Conservation (phyloP, 2,888 invertebrate species). For the Carterocephalus palaemon region DNA sequence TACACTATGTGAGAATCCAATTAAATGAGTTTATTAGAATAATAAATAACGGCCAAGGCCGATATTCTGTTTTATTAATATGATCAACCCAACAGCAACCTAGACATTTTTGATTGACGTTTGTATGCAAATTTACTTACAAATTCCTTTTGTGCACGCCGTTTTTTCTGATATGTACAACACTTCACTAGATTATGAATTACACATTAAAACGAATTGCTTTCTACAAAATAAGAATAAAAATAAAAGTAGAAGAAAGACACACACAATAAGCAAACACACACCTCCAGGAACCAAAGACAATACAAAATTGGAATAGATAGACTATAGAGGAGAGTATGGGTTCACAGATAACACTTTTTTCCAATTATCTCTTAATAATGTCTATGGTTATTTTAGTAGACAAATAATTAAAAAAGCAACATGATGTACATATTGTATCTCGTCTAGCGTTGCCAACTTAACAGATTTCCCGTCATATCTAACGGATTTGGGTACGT, state of each 20-base stretch:
- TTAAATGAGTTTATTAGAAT: neutral
- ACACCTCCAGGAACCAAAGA: conserved; percentile 32
- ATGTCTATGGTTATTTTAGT: no score
- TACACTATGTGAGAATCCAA: neutral
- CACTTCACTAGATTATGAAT: conserved; percentile 24
- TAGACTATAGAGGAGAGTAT: no score
- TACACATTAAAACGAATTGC: conserved; percentile 7
- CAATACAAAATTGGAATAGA: conserved; percentile 7
- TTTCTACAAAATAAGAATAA: conserved; percentile 33
- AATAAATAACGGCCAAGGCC: conserved; percentile 26
- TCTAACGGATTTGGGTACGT: no score
- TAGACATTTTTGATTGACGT: conserved; percentile 34
- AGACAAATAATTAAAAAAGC: no score
- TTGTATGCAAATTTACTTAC: conserved; percentile 34
- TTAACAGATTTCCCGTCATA: no score
- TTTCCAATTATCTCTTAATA: no score
- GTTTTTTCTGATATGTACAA: conserved; percentile 8
- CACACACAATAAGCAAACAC: conserved; percentile 36
- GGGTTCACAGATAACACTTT: no score
- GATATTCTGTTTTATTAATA: conserved; percentile 27
- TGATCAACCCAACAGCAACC: conserved; percentile 10
- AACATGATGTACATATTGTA: no score
- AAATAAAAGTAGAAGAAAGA: conserved; percentile 32
- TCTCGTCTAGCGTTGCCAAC: no score
- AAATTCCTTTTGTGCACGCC: conserved; percentile 22